Base-by-base conservation (phyloP, 2,888 invertebrate species). In the Teleogryllus oceanicus region DNA sequence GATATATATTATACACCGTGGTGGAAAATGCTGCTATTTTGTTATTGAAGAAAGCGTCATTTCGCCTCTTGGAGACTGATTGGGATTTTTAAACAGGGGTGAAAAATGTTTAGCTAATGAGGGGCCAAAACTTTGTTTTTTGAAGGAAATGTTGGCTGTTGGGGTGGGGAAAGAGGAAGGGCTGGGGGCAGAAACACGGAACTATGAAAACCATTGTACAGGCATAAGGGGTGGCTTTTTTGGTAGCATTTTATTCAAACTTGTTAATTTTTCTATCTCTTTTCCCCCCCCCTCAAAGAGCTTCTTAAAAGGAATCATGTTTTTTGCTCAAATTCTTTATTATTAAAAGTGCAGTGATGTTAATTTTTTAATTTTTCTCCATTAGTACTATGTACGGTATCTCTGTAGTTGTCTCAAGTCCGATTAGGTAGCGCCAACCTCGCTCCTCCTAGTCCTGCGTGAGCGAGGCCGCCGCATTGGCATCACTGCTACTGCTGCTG, bases 61-160 rank as follows among this genome's bases (percentile, higher is more conserved):
- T 84, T 88, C 87, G 87, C 87, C 86, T 86, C 85, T 87, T 87
- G 87, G 62, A 88, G 88, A 88, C 88, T 88, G 88, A 88, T 86
- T 84, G 86, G 86, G 50, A 79, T 62, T 79, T 76, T 78, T 82
- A 78, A 78, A 78, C 13, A 74, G 76, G 76, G 50, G 78, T 50
- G 50, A 74, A 51, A 78, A 80, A 77, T 78, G 62, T 78, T 74
- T 78, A 62, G 78, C 51, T 76, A 21, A 49, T 77, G 50, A 62
- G 75, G 74, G 76, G 76, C 75, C 50, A 79, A 79, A 79, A 37
- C 51, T 76, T 37, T 50, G 51, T 49, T 62, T 49, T 24, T 62
- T 62, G 62, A 62, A 77, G 75, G 77, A 75, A 78, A 81, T 62
- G 62, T 50, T 79, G 76, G n/a, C 21, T 20, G 79, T 49, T 21